These are phyloP conservation scores for Diprion similis DNA, from an alignment of 1,140 invertebrate species.

Conservation along the genomic window DNA sequence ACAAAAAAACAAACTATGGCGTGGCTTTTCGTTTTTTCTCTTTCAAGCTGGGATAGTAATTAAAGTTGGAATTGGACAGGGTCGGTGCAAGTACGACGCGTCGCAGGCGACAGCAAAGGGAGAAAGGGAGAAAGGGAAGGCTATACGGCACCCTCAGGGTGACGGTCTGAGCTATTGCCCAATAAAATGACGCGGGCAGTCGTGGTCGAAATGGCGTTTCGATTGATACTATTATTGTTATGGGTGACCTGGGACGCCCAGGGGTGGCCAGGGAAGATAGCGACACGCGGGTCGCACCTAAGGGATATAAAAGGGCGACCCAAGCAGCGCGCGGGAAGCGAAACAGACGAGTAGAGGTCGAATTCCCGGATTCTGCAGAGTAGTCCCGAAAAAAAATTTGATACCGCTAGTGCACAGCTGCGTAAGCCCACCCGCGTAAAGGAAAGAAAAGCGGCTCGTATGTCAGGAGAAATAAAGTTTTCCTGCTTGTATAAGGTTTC, in stretches of 20 bases:
- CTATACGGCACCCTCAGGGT: constrained; percentile 25
- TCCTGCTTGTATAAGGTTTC: no score
- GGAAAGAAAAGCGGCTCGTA: no score
- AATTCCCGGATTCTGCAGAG: no score
- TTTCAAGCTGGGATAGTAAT: background rate
- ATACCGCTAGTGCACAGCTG: no score
- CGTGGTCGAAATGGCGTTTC: constrained; percentile 53
- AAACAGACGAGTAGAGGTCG: no score
- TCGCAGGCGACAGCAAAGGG: background rate
- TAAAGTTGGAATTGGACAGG: background rate
- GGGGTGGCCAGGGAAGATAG: background rate
- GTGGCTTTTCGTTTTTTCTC: background rate
- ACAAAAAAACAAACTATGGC: no score
- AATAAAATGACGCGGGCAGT: constrained; percentile 57
- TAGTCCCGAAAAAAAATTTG: no score
- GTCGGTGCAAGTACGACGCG: background rate
- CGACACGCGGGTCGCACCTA: background rate
- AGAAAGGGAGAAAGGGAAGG: background rate
- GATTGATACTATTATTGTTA: constrained; percentile 53
- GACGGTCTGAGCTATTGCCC: constrained; percentile 53
- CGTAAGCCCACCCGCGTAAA: no score
- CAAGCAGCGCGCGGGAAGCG: no score
- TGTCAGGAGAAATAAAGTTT: no score
- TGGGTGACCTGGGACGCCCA: background rate
- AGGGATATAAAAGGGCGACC: background rate